Evolutionary conservation across 1,140 invertebrate species (phyloP).

Genomic region (Dendroctonus ponderosae): DNA sequence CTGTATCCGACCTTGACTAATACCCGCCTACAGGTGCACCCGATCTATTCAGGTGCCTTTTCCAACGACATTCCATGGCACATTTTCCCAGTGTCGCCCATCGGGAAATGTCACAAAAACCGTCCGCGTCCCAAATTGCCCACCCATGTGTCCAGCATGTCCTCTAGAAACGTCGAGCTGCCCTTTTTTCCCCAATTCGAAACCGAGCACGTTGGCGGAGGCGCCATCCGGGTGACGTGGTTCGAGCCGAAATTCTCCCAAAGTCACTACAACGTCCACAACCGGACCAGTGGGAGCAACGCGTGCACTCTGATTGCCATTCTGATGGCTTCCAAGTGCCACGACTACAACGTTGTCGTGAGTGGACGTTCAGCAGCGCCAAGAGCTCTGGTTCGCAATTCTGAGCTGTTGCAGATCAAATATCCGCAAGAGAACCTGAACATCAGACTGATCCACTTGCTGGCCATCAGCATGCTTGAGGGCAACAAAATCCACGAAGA

Average conservation of each 20-base stretch:
- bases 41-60: too few relatives aligned
- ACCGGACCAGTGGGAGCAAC: slow-evolving; percentile 42
- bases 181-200: slow-evolving; percentile 48
- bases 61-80: too few relatives aligned
- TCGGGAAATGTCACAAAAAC: too few relatives aligned
- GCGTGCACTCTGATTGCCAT: slow-evolving; percentile 49
- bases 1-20: too few relatives aligned
- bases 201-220: slow-evolving; percentile 36
- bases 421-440: slow-evolving; percentile 33
- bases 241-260: slow-evolving; percentile 48
- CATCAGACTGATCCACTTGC: slow-evolving; percentile 35
- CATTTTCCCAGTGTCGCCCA: too few relatives aligned
- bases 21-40: too few relatives aligned
- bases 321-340: slow-evolving; percentile 43
- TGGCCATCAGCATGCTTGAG: slow-evolving; percentile 44
- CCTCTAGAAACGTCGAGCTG: slow-evolving; percentile 30
- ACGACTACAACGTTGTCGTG: slow-evolving; percentile 36
- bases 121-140: too few relatives aligned
- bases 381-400: not conserved
- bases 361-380: slow-evolving; percentile 7
- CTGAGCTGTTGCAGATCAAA: slow-evolving; percentile 26
- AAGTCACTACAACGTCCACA: slow-evolving; percentile 43
- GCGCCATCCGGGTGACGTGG: slow-evolving; percentile 42
- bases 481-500: slow-evolving; percentile 47
- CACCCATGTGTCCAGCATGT: slow-evolving; percentile 4